Conservation (phyloP, 2,888 invertebrate genomes). For the Synergus umbraculus region DNA sequence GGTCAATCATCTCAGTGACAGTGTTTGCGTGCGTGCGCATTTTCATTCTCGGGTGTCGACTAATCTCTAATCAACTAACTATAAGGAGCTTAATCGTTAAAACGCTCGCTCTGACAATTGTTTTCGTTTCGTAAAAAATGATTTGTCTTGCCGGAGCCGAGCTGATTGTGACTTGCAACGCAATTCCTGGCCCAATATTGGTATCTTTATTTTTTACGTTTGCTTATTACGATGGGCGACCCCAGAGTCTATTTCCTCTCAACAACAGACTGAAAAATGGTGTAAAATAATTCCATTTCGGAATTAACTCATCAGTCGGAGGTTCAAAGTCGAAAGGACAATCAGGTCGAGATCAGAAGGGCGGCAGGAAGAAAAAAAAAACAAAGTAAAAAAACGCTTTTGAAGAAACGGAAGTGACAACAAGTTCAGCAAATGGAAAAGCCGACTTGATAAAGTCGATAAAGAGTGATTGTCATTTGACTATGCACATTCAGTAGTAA, state of each 20-base stretch:
- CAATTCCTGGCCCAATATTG: conserved; percentile 77
- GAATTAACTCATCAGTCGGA: conserved; percentile 27
- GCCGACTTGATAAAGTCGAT: conserved; percentile 67
- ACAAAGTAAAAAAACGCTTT: conserved; percentile 44
- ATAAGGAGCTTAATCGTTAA: conserved; percentile 73
- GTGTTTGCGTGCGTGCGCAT: conserved; percentile 51
- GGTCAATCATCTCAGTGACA: conserved; percentile 56
- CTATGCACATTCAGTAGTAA: conserved; percentile 66
- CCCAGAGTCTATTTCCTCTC: neutral
- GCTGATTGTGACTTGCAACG: conserved; percentile 78
- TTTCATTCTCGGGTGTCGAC: conserved; percentile 61
- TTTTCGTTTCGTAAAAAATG: conserved; percentile 69
- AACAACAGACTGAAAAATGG: neutral
- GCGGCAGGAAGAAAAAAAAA: conserved; percentile 61
- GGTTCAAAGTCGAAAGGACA: conserved; percentile 1
- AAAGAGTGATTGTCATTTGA: conserved; percentile 76
- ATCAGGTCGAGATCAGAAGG: conserved; percentile 53
- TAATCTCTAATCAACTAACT: conserved; percentile 73
- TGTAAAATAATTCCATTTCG: neutral
- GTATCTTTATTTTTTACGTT: conserved; percentile 58
- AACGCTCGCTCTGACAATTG: conserved; percentile 76
- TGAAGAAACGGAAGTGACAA: conserved; percentile 45
- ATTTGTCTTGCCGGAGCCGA: conserved; percentile 76
- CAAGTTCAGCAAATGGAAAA: conserved; percentile 47
- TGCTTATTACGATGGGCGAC: conserved; percentile 30